Evolutionary conservation across 2,888 invertebrate genomes (phyloP).

Genomic region (Xestia ashworthii): DNA sequence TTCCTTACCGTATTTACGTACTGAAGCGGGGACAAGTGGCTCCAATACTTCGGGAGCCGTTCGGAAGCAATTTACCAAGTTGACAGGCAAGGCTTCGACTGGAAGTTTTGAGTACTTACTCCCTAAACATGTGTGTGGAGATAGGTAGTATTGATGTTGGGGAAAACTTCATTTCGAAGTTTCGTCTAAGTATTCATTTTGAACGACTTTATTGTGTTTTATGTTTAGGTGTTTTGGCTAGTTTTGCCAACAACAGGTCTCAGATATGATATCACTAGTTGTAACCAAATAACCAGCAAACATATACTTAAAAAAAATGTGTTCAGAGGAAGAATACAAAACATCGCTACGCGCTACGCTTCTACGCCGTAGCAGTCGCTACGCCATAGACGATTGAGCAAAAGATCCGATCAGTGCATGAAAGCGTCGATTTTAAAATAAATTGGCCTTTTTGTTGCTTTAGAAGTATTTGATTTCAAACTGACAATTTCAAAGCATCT

Average conservation of each 20-base stretch:
- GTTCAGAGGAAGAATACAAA: not conserved
- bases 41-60: slow-evolving; percentile 28
- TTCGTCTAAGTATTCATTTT: not conserved
- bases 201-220: not conserved
- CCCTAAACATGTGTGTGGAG: not conserved
- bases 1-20: slow-evolving; percentile 27
- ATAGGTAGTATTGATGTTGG: slow-evolving; percentile 3
- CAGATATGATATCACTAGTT: not conserved
- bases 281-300: not conserved
- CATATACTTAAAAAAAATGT: too few relatives aligned
- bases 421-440: too few relatives aligned
- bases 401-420: not conserved
- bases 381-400: not conserved
- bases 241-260: not conserved
- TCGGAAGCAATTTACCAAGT: slow-evolving; percentile 56
- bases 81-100: slow-evolving; percentile 22
- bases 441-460: not conserved
- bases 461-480: not conserved
- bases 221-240: not conserved
- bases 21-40: slow-evolving; percentile 32
- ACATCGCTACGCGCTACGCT: slow-evolving; percentile 9
- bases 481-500: not conserved
- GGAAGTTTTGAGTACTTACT: slow-evolving; percentile 36
- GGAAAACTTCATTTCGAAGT: not conserved
- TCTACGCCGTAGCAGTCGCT: slow-evolving; percentile 28